These are phyloP conservation scores for Megathymus violae DNA, from an alignment of 1,140 invertebrate genomes.

Conservation along the genomic window DNA sequence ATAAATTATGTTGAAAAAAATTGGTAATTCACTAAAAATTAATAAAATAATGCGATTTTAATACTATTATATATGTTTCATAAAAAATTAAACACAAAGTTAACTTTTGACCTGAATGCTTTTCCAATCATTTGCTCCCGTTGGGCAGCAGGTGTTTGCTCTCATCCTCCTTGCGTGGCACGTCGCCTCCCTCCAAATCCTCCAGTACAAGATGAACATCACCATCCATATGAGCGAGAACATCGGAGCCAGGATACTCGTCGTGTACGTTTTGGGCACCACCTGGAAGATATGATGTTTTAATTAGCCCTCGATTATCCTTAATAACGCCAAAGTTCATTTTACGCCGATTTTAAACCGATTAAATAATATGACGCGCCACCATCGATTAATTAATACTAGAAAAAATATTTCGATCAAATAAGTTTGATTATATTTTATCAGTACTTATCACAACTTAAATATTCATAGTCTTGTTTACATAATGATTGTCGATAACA, in stretches of 20 bases:
- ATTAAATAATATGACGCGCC: no score
- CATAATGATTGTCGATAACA: slow-evolving; percentile 25
- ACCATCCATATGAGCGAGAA: slow-evolving; percentile 88
- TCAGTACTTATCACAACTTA: slow-evolving; percentile 40
- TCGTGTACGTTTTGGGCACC: slow-evolving; percentile 85
- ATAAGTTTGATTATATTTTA: slow-evolving; percentile 38
- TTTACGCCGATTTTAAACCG: no score
- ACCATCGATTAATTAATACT: slow-evolving; percentile 20
- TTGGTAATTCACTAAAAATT: no score
- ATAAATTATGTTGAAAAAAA: no score
- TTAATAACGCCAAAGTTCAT: no score
- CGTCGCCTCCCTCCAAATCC: slow-evolving; percentile 89
- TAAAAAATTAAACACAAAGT: no score
- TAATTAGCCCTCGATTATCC: no score
- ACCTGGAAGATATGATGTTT: no score
- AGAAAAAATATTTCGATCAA: slow-evolving; percentile 27
- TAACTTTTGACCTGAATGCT: slow-evolving; percentile 89
- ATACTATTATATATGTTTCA: no score
- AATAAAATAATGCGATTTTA: no score
- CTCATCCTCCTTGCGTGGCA: slow-evolving; percentile 87
- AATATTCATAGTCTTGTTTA: slow-evolving; percentile 45
- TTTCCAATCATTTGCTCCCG: slow-evolving; percentile 87
- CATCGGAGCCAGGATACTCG: slow-evolving; percentile 87
- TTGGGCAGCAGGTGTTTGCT: slow-evolving; percentile 80
- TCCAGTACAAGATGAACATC: slow-evolving; percentile 89